Evolutionary conservation across 1,140 invertebrate genomes (phyloP), one percentile per base, ranked within the genome.

Genomic region (Laupala kohalensis): DNA sequence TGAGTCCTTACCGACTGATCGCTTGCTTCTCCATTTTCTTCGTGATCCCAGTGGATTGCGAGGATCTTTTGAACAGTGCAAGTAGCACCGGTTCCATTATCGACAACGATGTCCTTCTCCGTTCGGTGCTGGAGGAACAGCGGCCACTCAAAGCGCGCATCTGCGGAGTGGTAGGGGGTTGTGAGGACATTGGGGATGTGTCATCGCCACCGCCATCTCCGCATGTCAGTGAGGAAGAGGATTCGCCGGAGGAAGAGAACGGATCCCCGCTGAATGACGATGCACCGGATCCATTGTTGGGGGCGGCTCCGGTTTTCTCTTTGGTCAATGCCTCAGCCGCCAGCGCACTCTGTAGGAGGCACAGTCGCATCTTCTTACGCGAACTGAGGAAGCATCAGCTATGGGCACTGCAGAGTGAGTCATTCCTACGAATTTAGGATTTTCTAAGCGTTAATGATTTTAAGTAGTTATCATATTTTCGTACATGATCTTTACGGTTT

Each of bases 391-490:
- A 86, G 28, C 83, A 85, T 67, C 89, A 88, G 80, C 75, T 89
- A 69, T 89, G 88, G 88, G 86, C 87, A 66, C 78, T 89, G 73
- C 87, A 88, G 81, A 89, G 88, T 89, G 82, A 85, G 85, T 80
- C 30, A n/a, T n/a, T n/a, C n/a, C n/a, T n/a, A n/a, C n/a, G n/a
- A n/a, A n/a, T n/a, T n/a, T n/a, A n/a, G n/a, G n/a, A n/a, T n/a
- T n/a, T n/a, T n/a, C n/a, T n/a, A n/a, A n/a, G n/a, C n/a, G n/a
- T n/a, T n/a, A n/a, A n/a, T n/a, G n/a, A n/a, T n/a, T n/a, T n/a
- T n/a, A n/a, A n/a, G n/a, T n/a, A n/a, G n/a, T n/a, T n/a, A n/a
- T n/a, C n/a, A n/a, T n/a, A n/a, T n/a, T n/a, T n/a, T n/a, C n/a
- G n/a, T n/a, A n/a, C n/a, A n/a, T n/a, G n/a, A n/a, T n/a, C n/a